Base-by-base conservation (phyloP, 2,888 invertebrate species). In the Tachystola acroxantha region DNA sequence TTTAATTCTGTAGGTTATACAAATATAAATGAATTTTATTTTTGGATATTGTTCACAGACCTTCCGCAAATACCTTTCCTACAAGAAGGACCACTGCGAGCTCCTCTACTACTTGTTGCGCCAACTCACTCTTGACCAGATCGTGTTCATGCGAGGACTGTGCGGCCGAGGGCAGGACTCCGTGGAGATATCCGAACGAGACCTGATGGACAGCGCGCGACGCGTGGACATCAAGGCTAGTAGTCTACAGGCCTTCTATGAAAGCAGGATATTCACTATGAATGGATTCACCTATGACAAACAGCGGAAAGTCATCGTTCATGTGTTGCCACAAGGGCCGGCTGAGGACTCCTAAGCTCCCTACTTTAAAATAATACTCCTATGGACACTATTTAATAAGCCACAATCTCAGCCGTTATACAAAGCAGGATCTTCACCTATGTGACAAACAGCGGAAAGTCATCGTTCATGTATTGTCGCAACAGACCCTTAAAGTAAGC, bases 41-140 rank as follows among this genome's bases (percentile, higher is more conserved):
- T n/a, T n/a, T n/a, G n/a, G n/a, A n/a, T n/a, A n/a, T n/a, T n/a
- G 6, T 43, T 87, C 87, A 3, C 87, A 96, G 94, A 94, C 94
- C 54, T 99, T 99, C 91, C 94, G 95, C 58, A 93, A 95, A 50
- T 98, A 97, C 81, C 86, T 99, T 31, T 88, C 95, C 0, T 99
- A 94, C 89, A 96, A 96, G 68, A 95, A 96, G 62, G 98, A 99
- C 76, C 96, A 98, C 88, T 96, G 97, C 58, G 99, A 99, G 69
- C 88, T 99, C 13, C 85, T 99, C 0, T 95, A 98, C 81, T 99
- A 97, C 78, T 93, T 99, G 49, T 89, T 99, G 35, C 93, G 97
- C 12, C 98, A 99, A 64, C 89, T 99, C 40, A 92, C 96, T 0
- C 91, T 96, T 66, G 98, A 99, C 75, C 96, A 97, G 64, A 82